Percentiles rank a stretch among this genome's conserved stretches.
Conservation (phyloP, 2,888 invertebrate genomes). For the Epistrophe eligans region DNA sequence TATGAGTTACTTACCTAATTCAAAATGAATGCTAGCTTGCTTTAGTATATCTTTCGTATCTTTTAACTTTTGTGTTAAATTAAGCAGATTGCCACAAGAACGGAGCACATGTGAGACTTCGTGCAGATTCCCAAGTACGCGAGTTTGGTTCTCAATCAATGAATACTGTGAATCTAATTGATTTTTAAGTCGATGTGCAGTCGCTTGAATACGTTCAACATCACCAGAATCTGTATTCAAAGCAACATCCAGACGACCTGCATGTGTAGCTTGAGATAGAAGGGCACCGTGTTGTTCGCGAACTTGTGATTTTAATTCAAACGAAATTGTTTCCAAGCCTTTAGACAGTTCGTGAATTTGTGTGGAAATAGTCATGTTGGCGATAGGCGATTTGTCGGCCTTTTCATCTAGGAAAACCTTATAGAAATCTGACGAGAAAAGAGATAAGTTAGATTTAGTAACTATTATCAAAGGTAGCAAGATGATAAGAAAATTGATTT, state of each 20-base stretch:
- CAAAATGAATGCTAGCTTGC: constrained; percentile 93
- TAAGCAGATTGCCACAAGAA: constrained; percentile 92
- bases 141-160: constrained; percentile 92
- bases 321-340: constrained; percentile 88
- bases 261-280: constrained; percentile 93
- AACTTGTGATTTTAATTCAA: constrained; percentile 92
- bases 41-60: constrained; percentile 89
- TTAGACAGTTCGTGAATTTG: constrained; percentile 89
- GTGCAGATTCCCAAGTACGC: constrained; percentile 92
- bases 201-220: constrained; percentile 90
- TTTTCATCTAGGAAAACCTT: constrained; percentile 71
- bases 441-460: not conserved
- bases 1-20: constrained; percentile 87
- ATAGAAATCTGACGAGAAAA: constrained; percentile 48
- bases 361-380: constrained; percentile 87
- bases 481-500: not conserved
- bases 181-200: constrained; percentile 89
- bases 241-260: constrained; percentile 89
- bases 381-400: constrained; percentile 68
- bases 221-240: constrained; percentile 93
- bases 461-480: not conserved
- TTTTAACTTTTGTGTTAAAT: constrained; percentile 90
- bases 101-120: constrained; percentile 94
- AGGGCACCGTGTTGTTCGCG: constrained; percentile 95
- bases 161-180: constrained; percentile 89